These are phyloP conservation scores for Carlito syrichta DNA, from an alignment of 2,113 vertebrate genomes.

Conservation along the genomic window DNA sequence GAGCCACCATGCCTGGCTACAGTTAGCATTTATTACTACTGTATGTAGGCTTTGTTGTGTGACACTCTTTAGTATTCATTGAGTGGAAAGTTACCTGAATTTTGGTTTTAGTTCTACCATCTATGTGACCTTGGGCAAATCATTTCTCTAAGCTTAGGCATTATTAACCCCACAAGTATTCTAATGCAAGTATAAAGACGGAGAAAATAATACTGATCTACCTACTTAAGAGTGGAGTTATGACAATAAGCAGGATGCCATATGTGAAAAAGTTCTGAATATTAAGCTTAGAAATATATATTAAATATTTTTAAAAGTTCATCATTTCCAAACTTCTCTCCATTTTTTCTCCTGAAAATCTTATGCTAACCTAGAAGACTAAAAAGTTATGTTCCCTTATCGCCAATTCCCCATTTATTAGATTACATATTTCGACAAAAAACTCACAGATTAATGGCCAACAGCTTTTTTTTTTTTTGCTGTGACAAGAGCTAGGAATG, in stretches of 20 bases:
- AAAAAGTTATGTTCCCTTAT: background rate
- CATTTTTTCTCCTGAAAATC: constrained; percentile 14
- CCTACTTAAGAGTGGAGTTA: background rate
- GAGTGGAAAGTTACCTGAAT: background rate
- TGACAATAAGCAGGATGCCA: background rate
- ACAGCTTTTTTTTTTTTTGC: background rate
- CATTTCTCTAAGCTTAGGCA: constrained; percentile 11
- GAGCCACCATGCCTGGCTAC: too few relatives aligned
- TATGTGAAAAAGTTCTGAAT: background rate
- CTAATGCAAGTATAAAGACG: background rate
- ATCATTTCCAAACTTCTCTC: constrained; percentile 12
- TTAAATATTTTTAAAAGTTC: background rate
- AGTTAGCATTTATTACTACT: background rate
- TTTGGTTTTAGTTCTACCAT: constrained; percentile 24
- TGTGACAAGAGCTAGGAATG: constrained; percentile 30
- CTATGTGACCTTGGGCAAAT: background rate
- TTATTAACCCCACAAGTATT: background rate
- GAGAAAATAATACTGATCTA: background rate
- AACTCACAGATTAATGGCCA: background rate
- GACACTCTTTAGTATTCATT: background rate
- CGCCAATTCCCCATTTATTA: background rate
- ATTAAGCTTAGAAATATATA: background rate
- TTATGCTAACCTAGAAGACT: background rate
- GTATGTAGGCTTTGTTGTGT: background rate
- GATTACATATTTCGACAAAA: constrained; percentile 29